These are phyloP conservation scores for Drosophila kambysellisi DNA, from an alignment of 2,888 invertebrate species.

Conservation along the genomic window DNA sequence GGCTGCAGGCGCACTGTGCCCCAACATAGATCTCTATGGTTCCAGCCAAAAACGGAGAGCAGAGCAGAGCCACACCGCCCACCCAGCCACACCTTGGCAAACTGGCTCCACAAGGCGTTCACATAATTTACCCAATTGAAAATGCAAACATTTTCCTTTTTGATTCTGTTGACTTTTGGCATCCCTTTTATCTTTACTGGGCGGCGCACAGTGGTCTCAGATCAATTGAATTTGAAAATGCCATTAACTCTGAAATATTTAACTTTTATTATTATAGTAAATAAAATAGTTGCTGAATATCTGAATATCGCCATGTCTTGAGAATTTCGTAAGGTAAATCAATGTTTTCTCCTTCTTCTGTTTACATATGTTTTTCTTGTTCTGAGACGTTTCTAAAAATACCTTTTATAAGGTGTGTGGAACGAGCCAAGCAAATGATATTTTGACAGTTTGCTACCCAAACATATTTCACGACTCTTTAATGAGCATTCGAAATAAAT, in stretches of 20 bases:
- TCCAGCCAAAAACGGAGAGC: background rate
- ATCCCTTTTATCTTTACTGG: slow-evolving; percentile 21
- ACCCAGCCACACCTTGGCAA: slow-evolving; percentile 37
- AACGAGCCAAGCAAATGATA: slow-evolving; percentile 32
- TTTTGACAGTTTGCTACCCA: slow-evolving; percentile 28
- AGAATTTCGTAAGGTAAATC: background rate
- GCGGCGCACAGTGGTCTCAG: slow-evolving; percentile 15
- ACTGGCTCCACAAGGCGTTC: slow-evolving; percentile 7
- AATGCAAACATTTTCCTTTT: slow-evolving; percentile 39
- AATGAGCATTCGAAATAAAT: slow-evolving; percentile 28
- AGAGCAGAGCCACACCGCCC: background rate
- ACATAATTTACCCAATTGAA: slow-evolving; percentile 36
- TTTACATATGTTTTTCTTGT: background rate
- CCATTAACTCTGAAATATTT: background rate
- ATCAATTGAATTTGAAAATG: background rate
- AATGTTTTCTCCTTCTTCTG: background rate
- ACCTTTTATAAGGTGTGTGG: slow-evolving; percentile 33
- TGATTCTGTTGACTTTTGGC: slow-evolving; percentile 9
- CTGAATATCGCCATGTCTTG: background rate
- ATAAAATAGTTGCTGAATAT: background rate
- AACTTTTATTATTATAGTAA: background rate
- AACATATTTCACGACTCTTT: slow-evolving; percentile 37
- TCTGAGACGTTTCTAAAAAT: slow-evolving; percentile 20
- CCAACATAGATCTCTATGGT: background rate
- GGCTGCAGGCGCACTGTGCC: slow-evolving; percentile 1